Percentiles rank a stretch among this genome's conserved stretches.
Evolutionary conservation across 2,888 invertebrate genomes (phyloP).

Genomic region (Aspidiotus rigidus): DNA sequence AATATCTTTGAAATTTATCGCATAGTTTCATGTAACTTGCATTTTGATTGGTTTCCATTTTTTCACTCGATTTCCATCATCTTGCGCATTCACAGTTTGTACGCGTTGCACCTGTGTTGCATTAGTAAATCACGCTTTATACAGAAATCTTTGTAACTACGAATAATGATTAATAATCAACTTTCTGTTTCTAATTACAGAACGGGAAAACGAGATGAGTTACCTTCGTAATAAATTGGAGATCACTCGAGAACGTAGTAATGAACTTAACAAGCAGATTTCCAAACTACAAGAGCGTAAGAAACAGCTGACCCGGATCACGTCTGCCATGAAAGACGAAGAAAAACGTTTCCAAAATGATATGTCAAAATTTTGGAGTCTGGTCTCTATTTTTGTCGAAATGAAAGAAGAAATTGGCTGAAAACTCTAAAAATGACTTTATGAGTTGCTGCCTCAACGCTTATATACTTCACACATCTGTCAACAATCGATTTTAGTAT

Average conservation of each 20-base stretch:
- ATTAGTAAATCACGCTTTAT: no score
- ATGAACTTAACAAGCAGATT: constrained; percentile 20
- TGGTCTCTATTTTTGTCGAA: constrained; percentile 24
- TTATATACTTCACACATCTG: no score
- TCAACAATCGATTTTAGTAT: background rate
- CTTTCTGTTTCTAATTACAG: constrained; percentile 38
- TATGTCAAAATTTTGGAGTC: constrained; percentile 30
- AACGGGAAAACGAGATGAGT: constrained; percentile 44
- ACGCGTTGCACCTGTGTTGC: no score
- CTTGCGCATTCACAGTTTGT: no score
- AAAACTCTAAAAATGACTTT: no score
- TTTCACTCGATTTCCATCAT: no score
- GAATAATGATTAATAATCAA: no score
- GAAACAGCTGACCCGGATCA: constrained; percentile 12
- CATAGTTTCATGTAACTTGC: no score
- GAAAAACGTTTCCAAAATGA: constrained; percentile 24
- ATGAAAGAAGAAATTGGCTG: constrained; percentile 5
- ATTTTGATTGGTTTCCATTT: no score
- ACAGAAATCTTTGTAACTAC: no score
- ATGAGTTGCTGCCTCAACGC: no score
- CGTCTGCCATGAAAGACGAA: constrained; percentile 22
- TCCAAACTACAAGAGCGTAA: constrained; percentile 8
- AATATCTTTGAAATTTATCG: no score
- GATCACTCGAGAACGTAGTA: constrained; percentile 12
- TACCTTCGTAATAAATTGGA: constrained; percentile 41